Percentiles rank a stretch among this genome's conserved stretches.
Conservation (phyloP, 1,140 invertebrate species). For the Thrips palmi region DNA sequence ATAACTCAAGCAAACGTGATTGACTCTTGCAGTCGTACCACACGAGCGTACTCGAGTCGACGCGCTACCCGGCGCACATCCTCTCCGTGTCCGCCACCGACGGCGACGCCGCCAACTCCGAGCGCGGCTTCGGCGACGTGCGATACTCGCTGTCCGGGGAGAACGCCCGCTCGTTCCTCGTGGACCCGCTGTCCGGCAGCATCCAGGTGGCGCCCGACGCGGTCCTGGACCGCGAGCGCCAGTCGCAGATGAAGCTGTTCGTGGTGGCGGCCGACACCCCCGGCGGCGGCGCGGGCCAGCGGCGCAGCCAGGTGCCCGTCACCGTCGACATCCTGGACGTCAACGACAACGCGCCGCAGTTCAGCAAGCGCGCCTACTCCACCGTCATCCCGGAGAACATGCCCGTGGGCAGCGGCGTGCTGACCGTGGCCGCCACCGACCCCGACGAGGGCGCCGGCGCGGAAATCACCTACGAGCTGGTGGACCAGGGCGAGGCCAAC, state of each 20-base stretch:
- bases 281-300: conserved; percentile 39
- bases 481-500: conserved; percentile 49
- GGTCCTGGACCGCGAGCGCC: conserved; percentile 52
- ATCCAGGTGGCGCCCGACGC: conserved; percentile 39
- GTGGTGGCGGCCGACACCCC: conserved; percentile 57
- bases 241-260: conserved; percentile 43
- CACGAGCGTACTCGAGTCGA: conserved; percentile 48
- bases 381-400: conserved; percentile 58
- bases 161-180: conserved; percentile 46
- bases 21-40: too few species aligned
- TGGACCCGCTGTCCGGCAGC: conserved; percentile 43
- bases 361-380: conserved; percentile 21
- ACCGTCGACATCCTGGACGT: conserved; percentile 56
- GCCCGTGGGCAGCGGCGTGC: conserved; percentile 36
- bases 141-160: conserved; percentile 49
- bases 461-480: conserved; percentile 42
- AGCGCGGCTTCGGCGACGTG: conserved; percentile 45
- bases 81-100: conserved; percentile 49
- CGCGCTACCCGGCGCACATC: conserved; percentile 42
- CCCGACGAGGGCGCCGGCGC: conserved; percentile 50
- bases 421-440: conserved; percentile 64
- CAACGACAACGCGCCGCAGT: conserved; percentile 57
- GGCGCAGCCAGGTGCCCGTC: conserved; percentile 30
- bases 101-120: conserved; percentile 40
- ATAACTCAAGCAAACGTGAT: too few species aligned